Conservation (phyloP, 2,888 invertebrate genomes). For the Unio delphinus region DNA sequence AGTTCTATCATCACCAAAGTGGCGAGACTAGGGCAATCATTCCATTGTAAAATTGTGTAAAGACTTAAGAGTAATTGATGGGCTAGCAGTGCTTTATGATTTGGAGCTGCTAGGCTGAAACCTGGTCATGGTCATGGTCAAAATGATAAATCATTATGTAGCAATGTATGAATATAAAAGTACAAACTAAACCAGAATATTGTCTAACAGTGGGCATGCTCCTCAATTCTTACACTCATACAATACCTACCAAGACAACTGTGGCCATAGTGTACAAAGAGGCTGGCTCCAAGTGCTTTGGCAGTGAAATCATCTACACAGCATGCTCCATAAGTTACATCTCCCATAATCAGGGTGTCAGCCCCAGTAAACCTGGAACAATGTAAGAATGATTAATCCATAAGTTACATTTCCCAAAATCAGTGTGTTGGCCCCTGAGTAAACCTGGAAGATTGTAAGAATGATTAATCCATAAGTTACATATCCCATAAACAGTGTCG, state of each 20-base stretch:
- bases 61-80: too few relatives aligned
- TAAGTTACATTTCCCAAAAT: conserved; percentile 99
- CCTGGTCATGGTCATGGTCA: too few relatives aligned
- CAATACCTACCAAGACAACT: conserved; percentile 80
- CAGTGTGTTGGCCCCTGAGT: conserved; percentile 86
- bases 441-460: conserved; percentile 73
- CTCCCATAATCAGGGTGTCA: conserved; percentile 97
- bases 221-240: background rate
- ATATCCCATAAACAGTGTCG: conserved; percentile 96
- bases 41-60: too few relatives aligned
- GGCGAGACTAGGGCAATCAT: too few relatives aligned
- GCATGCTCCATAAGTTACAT: conserved; percentile 99
- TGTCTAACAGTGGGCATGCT: too few relatives aligned
- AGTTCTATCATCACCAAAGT: too few relatives aligned
- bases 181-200: too few relatives aligned
- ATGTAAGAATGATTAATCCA: conserved; percentile 74
- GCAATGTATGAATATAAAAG: too few relatives aligned
- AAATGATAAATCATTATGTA: too few relatives aligned
- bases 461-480: background rate
- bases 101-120: too few relatives aligned
- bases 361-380: conserved; percentile 81
- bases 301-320: conserved; percentile 98
- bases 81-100: too few relatives aligned
- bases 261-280: conserved; percentile 97
- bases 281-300: conserved; percentile 87